Evolutionary conservation across 2,888 invertebrate genomes (phyloP), one percentile per base, ranked within the genome.

Genomic region (Anodontia alba): DNA sequence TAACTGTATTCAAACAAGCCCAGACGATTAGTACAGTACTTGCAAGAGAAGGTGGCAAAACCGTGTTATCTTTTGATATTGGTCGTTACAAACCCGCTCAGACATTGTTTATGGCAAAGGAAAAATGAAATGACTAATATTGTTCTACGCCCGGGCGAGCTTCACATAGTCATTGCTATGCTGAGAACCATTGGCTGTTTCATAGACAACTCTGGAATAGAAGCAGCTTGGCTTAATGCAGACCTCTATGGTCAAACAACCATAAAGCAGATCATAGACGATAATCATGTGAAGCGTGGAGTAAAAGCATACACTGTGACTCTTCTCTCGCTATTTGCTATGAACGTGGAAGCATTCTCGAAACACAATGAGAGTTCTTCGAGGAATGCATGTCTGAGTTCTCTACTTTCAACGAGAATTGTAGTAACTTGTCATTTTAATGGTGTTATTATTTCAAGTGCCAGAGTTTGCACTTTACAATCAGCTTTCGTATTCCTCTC

Each of bases 1-100:
- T 74, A 10, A 66, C 68, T 7, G 68, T 49, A 2, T 26, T 74
- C 8, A 49, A 31, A 36, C 74, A 74, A 49, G 67, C 68, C 0
- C 67, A 74, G n/a, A 31, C 43, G 10, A 42, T n/a, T 31, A 29
- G 15, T 5, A 29, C 46, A 17, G 26, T 15, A 5, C 8, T n/a
- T 15, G 20, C 51, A n/a, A n/a, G 51, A 51, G 51, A 5, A 15
- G 20, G 20, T n/a, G 20, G 51, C 51, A 51, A 51, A n/a, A n/a
- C 51, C 20, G 51, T 51, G 5, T 5, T 51, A 15, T 15, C 51
- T n/a, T 23, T 51, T 12, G 51, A 51, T 23, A 51, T 51, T 10
- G 12, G 20, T 10, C 20, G 8, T 10, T 51, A 51, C 20, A n/a
- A 51, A 20, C 8, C 8, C 12, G 51, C 51, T 5, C 8, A 51